A percentile compares a stretch with the other conserved stretches of the same genome.
Conservation (phyloP, 2,888 invertebrate genomes). For the Drosophila subquinaria region DNA sequence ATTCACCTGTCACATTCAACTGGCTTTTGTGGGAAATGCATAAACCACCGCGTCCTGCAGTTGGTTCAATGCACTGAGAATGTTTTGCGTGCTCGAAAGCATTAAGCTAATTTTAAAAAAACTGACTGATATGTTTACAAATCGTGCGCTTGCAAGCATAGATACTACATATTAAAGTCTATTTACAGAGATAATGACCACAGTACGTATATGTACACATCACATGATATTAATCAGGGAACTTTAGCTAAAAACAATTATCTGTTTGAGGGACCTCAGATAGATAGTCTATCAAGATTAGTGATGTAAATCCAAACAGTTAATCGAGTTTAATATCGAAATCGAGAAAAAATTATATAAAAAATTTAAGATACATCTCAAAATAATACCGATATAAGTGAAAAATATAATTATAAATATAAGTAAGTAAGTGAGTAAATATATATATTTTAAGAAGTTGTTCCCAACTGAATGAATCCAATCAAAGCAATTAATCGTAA, state of each 20-base stretch:
- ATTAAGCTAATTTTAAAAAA: conserved; percentile 52
- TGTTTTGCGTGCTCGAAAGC: conserved; percentile 56
- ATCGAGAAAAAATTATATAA: too few relatives aligned
- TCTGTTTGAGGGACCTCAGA: not conserved
- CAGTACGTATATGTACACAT: not conserved
- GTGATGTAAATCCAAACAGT: too few relatives aligned
- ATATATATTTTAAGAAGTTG: too few relatives aligned
- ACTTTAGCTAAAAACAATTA: not conserved
- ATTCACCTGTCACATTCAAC: conserved; percentile 52
- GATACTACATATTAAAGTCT: conserved; percentile 1
- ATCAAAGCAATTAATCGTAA: not conserved
- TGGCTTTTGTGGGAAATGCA: conserved; percentile 41
- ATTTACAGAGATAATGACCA: not conserved
- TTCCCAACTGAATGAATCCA: not conserved
- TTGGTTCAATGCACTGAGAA: conserved; percentile 67
- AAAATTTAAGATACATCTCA: too few relatives aligned
- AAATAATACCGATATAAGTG: too few relatives aligned
- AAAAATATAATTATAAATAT: too few relatives aligned
- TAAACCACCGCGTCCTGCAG: conserved; percentile 14
- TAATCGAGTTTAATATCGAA: too few relatives aligned
- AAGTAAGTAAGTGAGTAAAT: too few relatives aligned
- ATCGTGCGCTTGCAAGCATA: conserved; percentile 1
- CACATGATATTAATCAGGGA: not conserved
- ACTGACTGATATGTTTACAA: conserved; percentile 17
- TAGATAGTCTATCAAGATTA: not conserved